Conservation (phyloP, 1,140 invertebrate species). For the Patella vulgata region DNA sequence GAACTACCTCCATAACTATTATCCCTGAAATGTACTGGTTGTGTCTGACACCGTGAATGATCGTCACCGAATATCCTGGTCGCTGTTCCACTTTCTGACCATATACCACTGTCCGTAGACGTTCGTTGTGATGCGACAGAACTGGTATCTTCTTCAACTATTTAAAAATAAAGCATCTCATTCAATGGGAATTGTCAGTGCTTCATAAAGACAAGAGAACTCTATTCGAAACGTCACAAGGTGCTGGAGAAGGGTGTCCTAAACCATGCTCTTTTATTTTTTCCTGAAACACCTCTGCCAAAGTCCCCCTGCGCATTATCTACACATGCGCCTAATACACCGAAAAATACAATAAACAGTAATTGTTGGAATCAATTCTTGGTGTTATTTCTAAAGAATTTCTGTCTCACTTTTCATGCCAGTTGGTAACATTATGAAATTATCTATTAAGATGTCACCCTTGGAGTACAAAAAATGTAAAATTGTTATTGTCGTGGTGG, state of each 20-base stretch:
- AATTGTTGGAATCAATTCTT: neutral
- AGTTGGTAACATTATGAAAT: too few species aligned
- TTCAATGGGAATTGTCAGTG: neutral
- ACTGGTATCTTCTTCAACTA: constrained; percentile 30
- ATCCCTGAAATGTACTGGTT: constrained; percentile 44
- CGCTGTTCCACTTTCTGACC: constrained; percentile 29
- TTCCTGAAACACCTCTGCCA: too few species aligned
- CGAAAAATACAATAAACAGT: neutral
- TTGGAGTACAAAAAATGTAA: too few species aligned
- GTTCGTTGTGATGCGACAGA: constrained; percentile 47
- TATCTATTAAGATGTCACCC: too few species aligned
- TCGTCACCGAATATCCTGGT: constrained; percentile 1
- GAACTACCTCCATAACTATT: constrained; percentile 53
- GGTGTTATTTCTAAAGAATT: too few species aligned
- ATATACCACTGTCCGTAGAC: constrained; percentile 56
- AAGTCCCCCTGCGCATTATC: too few species aligned
- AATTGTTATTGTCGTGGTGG: too few species aligned
- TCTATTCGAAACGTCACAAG: neutral
- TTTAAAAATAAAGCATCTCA: constrained; percentile 8
- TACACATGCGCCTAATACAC: too few species aligned
- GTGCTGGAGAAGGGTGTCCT: neutral
- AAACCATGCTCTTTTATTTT: too few species aligned
- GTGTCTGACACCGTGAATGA: constrained; percentile 20
- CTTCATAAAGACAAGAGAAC: neutral
- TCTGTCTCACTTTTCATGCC: too few species aligned